A percentile compares a stretch with the other conserved stretches of the same genome.
phyloP scores from a whole-genome alignment of 2,113 vertebrate species.

The Lynx canadensis region DNA sequence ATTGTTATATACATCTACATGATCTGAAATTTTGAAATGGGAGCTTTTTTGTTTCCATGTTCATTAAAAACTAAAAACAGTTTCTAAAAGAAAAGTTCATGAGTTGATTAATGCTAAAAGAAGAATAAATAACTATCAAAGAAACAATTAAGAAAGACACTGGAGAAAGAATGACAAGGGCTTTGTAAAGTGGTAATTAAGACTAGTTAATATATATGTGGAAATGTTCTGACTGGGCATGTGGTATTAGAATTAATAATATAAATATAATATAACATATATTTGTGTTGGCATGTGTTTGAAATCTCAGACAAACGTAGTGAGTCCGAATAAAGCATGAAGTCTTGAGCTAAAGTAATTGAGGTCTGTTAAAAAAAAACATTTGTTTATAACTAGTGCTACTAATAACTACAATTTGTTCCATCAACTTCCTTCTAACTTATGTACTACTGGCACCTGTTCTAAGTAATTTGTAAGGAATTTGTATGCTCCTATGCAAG shows the following conservation, averaged over 20 bases:
- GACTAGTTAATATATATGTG: background rate
- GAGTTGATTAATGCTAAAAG: background rate
- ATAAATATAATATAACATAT: background rate
- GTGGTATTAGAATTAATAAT: background rate
- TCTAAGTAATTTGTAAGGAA: slow-evolving; percentile 49
- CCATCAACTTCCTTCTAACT: background rate
- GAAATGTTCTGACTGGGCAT: background rate
- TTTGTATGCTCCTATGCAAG: background rate
- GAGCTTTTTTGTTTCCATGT: slow-evolving; percentile 86
- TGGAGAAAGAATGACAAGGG: background rate
- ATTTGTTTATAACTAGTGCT: slow-evolving; percentile 7
- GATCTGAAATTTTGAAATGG: slow-evolving; percentile 85
- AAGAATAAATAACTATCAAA: background rate
- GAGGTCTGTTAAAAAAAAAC: slow-evolving; percentile 24
- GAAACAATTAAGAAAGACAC: background rate
- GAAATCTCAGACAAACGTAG: background rate
- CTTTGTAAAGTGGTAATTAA: background rate
- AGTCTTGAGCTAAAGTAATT: background rate
- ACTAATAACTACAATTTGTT: slow-evolving; percentile 6
- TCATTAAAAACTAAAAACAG: slow-evolving; percentile 86
- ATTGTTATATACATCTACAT: slow-evolving; percentile 87
- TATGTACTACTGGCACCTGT: background rate
- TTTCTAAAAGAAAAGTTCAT: slow-evolving; percentile 87
- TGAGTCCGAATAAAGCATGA: background rate
- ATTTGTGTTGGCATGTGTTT: background rate